phyloP scores from a whole-genome alignment of 2,888 invertebrate species.

The Eupithecia insigniata region DNA sequence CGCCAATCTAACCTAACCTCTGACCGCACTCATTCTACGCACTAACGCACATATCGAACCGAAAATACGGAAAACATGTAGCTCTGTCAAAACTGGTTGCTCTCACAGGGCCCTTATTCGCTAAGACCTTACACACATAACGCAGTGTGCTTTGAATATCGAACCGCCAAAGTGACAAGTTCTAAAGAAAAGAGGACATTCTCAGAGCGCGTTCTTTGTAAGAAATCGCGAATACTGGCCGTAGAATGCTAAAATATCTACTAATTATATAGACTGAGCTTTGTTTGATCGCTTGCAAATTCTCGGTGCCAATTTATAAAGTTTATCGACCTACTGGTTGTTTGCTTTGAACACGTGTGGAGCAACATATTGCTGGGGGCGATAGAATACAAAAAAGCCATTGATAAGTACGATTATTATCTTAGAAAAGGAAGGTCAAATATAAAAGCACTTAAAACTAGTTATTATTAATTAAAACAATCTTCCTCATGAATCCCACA shows the following conservation, averaged over 20 bases:
- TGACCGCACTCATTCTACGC: conserved; percentile 27
- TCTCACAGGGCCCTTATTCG: conserved; percentile 15
- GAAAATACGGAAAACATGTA: conserved; percentile 21
- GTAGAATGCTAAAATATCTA: conserved; percentile 17
- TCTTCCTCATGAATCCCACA: not conserved
- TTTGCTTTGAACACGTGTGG: conserved; percentile 43
- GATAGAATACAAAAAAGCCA: conserved; percentile 37
- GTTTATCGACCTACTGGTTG: conserved; percentile 42
- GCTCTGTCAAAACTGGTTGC: conserved; percentile 30
- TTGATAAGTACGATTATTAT: conserved; percentile 30
- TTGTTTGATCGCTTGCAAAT: conserved; percentile 45
- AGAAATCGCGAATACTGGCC: not conserved
- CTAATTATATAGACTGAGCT: conserved; percentile 34
- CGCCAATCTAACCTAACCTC: conserved; percentile 32
- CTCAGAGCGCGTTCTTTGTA: not conserved
- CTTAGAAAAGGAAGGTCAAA: not conserved
- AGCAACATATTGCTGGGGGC: conserved; percentile 29
- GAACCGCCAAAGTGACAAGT: not conserved
- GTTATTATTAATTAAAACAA: not conserved
- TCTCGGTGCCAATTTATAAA: conserved; percentile 37
- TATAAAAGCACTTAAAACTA: not conserved
- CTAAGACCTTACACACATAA: not conserved
- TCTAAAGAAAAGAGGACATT: not conserved
- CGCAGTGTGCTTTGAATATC: not conserved
- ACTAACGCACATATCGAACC: conserved; percentile 21